Evolutionary conservation across 2,113 vertebrate species (phyloP).

Genomic region (Otus sunia): DNA sequence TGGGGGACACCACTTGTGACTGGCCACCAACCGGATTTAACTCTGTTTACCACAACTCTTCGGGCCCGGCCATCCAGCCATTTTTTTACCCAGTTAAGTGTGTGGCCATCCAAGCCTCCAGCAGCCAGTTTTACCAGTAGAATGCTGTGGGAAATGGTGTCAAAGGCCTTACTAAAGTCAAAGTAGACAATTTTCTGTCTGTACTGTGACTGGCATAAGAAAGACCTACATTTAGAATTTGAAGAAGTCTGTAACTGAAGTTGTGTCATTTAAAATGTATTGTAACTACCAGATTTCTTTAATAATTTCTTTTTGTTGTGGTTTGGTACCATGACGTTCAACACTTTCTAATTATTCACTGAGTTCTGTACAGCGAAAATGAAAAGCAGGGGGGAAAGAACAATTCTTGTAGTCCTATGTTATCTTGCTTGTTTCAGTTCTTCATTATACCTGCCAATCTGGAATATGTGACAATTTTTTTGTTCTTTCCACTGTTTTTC

Average conservation of each 20-base stretch:
- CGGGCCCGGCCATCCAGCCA: too few relatives aligned
- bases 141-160: too few relatives aligned
- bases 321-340: not conserved
- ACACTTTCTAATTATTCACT: not conserved
- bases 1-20: too few relatives aligned
- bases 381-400: not conserved
- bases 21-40: too few relatives aligned
- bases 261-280: not conserved
- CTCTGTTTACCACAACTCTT: too few relatives aligned
- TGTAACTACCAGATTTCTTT: not conserved
- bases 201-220: not conserved
- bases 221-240: not conserved
- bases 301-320: not conserved
- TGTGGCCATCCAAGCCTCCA: too few relatives aligned
- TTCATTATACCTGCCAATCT: not conserved
- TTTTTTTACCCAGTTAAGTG: too few relatives aligned
- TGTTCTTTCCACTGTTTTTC: not conserved
- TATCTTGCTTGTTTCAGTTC: conserved; percentile 9
- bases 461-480: conserved; percentile 2
- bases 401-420: not conserved
- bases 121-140: too few relatives aligned
- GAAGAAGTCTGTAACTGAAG: not conserved
- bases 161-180: too few relatives aligned
- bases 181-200: too few relatives aligned
- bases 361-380: not conserved